Evolutionary conservation across 2,797 vertebrate species (phyloP).

Genomic region (Lycodopsis pacificus): DNA sequence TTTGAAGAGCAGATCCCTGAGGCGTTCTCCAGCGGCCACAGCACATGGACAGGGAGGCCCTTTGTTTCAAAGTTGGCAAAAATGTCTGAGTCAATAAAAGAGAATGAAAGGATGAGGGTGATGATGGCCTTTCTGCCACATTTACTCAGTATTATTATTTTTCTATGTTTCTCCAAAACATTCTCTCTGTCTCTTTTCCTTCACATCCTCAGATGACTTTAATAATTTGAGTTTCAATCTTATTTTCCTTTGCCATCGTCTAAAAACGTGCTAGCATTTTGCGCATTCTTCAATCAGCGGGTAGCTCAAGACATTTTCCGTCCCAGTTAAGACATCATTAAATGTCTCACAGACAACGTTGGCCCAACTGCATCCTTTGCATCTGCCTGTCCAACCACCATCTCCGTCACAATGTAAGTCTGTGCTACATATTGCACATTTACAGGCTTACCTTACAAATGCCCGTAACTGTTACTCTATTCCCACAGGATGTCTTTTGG

Average conservation of each 20-base stretch:
- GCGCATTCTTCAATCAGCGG: slow-evolving; percentile 44
- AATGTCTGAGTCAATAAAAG: slow-evolving; percentile 57
- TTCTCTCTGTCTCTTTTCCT: slow-evolving; percentile 12
- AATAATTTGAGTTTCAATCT: slow-evolving; percentile 29
- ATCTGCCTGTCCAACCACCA: not conserved
- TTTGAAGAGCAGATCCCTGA: slow-evolving; percentile 73
- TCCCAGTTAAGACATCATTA: slow-evolving; percentile 37
- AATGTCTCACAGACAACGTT: slow-evolving; percentile 41
- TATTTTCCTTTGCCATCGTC: slow-evolving; percentile 9
- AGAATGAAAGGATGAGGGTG: slow-evolving; percentile 41
- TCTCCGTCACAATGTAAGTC: slow-evolving; percentile 3
- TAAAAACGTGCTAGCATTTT: slow-evolving; percentile 60
- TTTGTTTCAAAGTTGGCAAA: slow-evolving; percentile 63
- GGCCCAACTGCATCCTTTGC: slow-evolving; percentile 4
- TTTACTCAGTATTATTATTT: slow-evolving; percentile 16
- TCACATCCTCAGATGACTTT: slow-evolving; percentile 30
- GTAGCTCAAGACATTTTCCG: slow-evolving; percentile 45
- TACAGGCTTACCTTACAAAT: slow-evolving; percentile 11
- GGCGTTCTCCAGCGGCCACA: slow-evolving; percentile 56
- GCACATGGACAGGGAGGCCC: slow-evolving; percentile 58
- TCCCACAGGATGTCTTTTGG: not conserved
- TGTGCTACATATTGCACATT: not conserved
- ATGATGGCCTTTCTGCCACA: slow-evolving; percentile 42
- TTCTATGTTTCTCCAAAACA: not conserved
- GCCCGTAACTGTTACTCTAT: not conserved